Conservation (phyloP, 2,113 vertebrate species). For the Microcebus griseorufus region DNA sequence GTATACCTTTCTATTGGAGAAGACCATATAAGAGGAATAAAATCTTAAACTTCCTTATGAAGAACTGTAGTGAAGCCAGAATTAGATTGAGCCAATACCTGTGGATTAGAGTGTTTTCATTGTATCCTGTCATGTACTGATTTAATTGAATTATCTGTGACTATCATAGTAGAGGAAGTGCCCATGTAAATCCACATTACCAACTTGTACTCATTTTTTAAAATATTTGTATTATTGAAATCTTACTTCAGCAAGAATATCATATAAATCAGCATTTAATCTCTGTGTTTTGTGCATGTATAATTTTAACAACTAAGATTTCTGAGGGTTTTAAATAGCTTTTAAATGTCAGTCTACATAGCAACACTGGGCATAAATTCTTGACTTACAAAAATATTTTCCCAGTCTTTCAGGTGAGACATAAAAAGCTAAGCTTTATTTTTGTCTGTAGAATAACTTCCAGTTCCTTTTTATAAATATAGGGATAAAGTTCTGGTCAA, state of each 20-base stretch:
- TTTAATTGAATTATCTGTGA: constrained; percentile 8
- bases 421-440: constrained; percentile 63
- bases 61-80: background rate
- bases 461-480: constrained; percentile 65
- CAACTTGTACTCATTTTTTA: background rate
- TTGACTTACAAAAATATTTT: constrained; percentile 64
- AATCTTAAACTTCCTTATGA: background rate
- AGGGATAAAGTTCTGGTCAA: constrained; percentile 53
- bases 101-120: constrained; percentile 1
- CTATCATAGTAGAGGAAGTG: background rate
- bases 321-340: constrained; percentile 47
- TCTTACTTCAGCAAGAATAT: constrained; percentile 35
- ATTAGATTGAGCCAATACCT: background rate
- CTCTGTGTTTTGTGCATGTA: constrained; percentile 41
- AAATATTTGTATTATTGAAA: background rate
- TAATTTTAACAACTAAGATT: constrained; percentile 59
- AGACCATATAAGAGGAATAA: constrained; percentile 26
- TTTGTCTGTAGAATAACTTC: constrained; percentile 59
- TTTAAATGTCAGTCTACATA: constrained; percentile 61
- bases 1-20: constrained; percentile 26
- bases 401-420: constrained; percentile 65
- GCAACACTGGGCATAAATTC: constrained; percentile 39
- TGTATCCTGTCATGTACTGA: background rate
- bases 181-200: background rate
- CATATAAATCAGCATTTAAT: constrained; percentile 36